Base-by-base conservation (phyloP, 2,888 invertebrate genomes). In the Drosophila mimica region DNA sequence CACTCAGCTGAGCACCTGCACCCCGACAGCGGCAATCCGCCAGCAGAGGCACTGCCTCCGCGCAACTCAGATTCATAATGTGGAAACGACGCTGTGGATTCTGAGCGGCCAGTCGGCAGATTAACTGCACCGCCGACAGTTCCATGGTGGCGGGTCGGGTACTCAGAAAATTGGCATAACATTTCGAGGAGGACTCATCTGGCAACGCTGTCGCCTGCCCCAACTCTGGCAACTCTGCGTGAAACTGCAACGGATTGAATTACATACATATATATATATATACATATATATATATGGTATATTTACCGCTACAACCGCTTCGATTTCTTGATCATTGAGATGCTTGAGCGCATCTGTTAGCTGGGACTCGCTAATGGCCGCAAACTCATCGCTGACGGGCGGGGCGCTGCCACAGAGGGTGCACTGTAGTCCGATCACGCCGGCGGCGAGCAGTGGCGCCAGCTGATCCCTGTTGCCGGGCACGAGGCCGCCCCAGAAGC, bases 401-500 rank as follows among this genome's bases (percentile, higher is more conserved):
- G 95, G 94, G 2, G 96, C 95, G 70, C 95, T 95, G 0, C 95
- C 95, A 80, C 95, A 95, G 4, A 96, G 93, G 72, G 96, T 96
- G 89, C 96, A 96, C 92, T 96, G 96, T 81, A 96, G 95, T 3
- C 96, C 96, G 36, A 96, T 95, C 0, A 96, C 96, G 2, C 96
- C 96, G 60, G 94, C 95, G 11, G 94, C 92, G 1, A 96, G 93
- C 71, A 96, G 92, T 11, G 94, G 93, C 40, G 92, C 91, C 33
- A 96, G 91, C 1, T 95, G 95, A 74, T 73, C 80, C 0, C 46
- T 43, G 92, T 96, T 96, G 69, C 94, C 95, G 0, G 95, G 95
- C 56, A 96, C 94, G 1, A 96, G 94, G n/a, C 96, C 96, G n/a
- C 96, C 96, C 96, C 96, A 96, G 92, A 96, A 96, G 4, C 95